These are phyloP conservation scores for Martes martes DNA, from an alignment of 2,113 vertebrate genomes.

Conservation along the genomic window DNA sequence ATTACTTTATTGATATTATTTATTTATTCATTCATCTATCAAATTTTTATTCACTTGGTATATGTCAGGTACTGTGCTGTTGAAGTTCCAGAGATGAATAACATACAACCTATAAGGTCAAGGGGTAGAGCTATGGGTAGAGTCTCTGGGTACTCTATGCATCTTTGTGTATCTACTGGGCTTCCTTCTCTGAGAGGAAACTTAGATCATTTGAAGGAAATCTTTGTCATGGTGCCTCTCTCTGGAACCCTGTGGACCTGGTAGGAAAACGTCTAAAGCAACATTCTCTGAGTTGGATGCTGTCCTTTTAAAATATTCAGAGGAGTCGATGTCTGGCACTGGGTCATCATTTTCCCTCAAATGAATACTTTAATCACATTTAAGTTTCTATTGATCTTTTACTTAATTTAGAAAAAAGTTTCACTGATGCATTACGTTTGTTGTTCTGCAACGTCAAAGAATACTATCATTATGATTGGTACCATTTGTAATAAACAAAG, in stretches of 20 bases:
- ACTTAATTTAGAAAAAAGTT: constrained; percentile 12
- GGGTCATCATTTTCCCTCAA: neutral
- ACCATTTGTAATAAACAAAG: neutral
- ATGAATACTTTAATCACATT: neutral
- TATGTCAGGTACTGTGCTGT: neutral
- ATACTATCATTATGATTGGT: neutral
- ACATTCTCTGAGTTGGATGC: neutral
- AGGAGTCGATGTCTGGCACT: neutral
- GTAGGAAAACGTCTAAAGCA: neutral
- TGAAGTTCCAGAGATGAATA: neutral
- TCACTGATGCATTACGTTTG: neutral
- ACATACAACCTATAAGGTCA: neutral
- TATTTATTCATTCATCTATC: neutral
- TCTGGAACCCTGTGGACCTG: neutral
- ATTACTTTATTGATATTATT: neutral
- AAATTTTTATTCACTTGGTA: neutral
- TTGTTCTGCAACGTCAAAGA: neutral
- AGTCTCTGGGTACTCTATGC: neutral
- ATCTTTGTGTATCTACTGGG: neutral
- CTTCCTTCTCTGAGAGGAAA: neutral
- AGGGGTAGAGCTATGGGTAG: neutral
- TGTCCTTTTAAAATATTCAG: neutral
- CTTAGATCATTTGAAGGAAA: neutral
- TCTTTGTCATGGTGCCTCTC: neutral
- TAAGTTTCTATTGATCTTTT: constrained; percentile 22